phyloP scores from a whole-genome alignment of 1,140 invertebrate genomes.

The Drosophila repletoides region DNA sequence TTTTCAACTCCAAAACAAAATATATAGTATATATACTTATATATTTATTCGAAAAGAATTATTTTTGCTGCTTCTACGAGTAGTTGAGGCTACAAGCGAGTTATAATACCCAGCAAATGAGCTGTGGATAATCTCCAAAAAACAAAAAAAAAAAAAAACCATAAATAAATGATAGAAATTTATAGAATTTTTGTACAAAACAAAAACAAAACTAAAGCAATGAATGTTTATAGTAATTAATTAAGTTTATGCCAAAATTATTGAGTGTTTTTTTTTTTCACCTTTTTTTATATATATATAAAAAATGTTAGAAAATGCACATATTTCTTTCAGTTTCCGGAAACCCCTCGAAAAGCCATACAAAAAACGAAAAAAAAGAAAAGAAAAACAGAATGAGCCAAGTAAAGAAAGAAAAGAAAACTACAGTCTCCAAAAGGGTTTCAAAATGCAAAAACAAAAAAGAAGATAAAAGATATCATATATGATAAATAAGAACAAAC shows the following conservation, averaged over 20 bases:
- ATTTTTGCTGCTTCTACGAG: slow-evolving; percentile 39
- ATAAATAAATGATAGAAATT: slow-evolving; percentile 27
- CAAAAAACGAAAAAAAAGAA: too few relatives aligned
- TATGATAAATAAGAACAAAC: too few relatives aligned
- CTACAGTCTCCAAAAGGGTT: too few relatives aligned
- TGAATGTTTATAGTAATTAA: slow-evolving; percentile 59
- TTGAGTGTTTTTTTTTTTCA: slow-evolving; percentile 42
- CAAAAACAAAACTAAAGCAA: slow-evolving; percentile 23
- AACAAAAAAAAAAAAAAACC: slow-evolving; percentile 48
- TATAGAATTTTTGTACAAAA: slow-evolving; percentile 64
- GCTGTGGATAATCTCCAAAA: slow-evolving; percentile 1
- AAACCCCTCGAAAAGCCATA: too few relatives aligned
- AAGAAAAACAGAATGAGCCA: too few relatives aligned
- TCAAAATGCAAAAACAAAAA: too few relatives aligned
- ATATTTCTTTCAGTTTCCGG: too few relatives aligned
- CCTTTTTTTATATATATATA: slow-evolving; percentile 3
- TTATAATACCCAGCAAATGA: not conserved
- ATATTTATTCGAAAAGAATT: slow-evolving; percentile 17
- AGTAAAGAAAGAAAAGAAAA: too few relatives aligned
- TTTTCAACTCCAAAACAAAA: slow-evolving; percentile 21
- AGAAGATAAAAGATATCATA: too few relatives aligned
- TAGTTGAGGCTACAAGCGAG: slow-evolving; percentile 50
- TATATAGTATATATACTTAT: slow-evolving; percentile 4
- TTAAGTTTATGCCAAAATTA: slow-evolving; percentile 72
- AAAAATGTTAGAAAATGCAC: too few relatives aligned